A percentile compares a stretch with the other conserved stretches of the same genome.
phyloP scores from a whole-genome alignment of 2,797 vertebrate species.

The Enteromius thamalakanensis region DNA sequence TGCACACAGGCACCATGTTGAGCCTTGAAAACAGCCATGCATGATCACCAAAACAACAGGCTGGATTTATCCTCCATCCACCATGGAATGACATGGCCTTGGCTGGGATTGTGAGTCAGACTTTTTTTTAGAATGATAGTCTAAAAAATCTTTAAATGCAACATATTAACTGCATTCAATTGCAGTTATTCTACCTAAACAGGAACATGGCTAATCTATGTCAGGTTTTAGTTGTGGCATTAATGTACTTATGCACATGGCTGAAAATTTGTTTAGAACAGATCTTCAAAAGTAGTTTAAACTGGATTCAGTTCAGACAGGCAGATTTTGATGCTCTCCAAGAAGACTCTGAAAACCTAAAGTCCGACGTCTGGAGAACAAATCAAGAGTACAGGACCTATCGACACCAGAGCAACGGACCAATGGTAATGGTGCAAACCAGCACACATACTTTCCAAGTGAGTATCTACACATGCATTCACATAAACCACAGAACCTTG shows the following conservation, averaged over 20 bases:
- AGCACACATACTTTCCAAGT: constrained; percentile 75
- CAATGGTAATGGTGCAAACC: constrained; percentile 75
- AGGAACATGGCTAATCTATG: constrained; percentile 63
- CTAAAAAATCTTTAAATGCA: neutral
- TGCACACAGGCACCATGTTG: constrained; percentile 31
- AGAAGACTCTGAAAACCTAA: constrained; percentile 13
- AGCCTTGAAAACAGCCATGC: constrained; percentile 54
- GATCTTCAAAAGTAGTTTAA: constrained; percentile 58
- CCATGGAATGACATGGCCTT: constrained; percentile 23
- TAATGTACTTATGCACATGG: constrained; percentile 63
- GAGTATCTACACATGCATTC: constrained; percentile 56
- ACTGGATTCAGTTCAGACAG: constrained; percentile 52
- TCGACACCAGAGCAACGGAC: constrained; percentile 57
- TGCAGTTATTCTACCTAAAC: neutral
- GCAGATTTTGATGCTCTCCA: constrained; percentile 32
- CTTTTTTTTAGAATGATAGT: neutral
- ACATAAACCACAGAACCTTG: neutral
- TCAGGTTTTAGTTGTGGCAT: constrained; percentile 50
- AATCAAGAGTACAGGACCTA: constrained; percentile 68
- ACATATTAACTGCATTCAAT: neutral
- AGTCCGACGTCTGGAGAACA: constrained; percentile 68
- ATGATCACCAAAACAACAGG: constrained; percentile 28
- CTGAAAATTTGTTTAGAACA: constrained; percentile 31
- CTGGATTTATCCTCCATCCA: constrained; percentile 35
- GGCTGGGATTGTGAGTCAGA: neutral